Evolutionary conservation across 2,888 invertebrate species (phyloP), one percentile per base, ranked within the genome.

Genomic region (Asteroscopus sphinx): DNA sequence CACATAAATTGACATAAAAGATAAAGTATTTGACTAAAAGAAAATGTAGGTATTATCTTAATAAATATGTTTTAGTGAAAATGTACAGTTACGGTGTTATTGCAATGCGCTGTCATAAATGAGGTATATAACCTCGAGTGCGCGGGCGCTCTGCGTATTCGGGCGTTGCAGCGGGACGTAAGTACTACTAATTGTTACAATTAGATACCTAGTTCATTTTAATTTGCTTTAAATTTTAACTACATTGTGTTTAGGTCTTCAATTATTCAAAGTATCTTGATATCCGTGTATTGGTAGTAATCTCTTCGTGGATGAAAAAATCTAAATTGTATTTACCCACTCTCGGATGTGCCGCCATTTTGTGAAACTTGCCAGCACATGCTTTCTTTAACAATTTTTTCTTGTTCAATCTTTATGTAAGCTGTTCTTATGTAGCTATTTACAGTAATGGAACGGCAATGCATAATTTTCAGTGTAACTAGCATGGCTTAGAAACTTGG

Each of bases 131-230:
- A 72, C 58, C 1, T 11, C 26, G 13, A 33, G 21, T 5, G 21
- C 53, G 15, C 48, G 16, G 17, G 37, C 17, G 12, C 41, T 53
- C 62, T 1, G 44, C 28, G 76, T 74, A 76, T 74, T 76, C 64
- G 76, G 76, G 57, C 48, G 73, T 66, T 55, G 62, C 64, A 68
- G 74, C 74, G 72, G 76, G 69, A 72, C 76, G 76, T 76, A 54
- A 76, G 76, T 76, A 32, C 53, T 33, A 16, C 25, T 15, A 8
- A 21, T 39, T 35, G 32, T 30, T 41, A 26, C 16, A 35, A 15
- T 47, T 25, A 26, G 7, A 12, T 37, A n/a, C n/a, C n/a, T n/a
- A 13, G 3, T 32, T 8, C n/a, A 21, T 9, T 16, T 26, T 32
- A 21, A 21, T 41, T 12, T 46, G 12, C 25, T 15, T 33, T 8